A percentile compares a stretch with the other conserved stretches of the same genome.
Evolutionary conservation across 2,888 invertebrate genomes (phyloP).

Genomic region (Orthosia cruda): DNA sequence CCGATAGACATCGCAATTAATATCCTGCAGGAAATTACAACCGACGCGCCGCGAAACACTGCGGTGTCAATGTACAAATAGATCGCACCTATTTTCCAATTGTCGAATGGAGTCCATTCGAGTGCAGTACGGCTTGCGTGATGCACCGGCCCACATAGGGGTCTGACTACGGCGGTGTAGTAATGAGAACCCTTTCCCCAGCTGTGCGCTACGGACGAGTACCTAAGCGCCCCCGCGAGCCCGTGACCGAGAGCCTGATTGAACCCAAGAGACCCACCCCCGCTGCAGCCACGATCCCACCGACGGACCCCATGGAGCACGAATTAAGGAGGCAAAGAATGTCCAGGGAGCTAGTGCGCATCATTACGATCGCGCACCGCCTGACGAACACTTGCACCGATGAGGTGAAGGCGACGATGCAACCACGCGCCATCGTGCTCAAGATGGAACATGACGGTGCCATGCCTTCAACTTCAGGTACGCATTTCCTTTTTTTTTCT

Average conservation of each 20-base stretch:
- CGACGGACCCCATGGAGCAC: constrained; percentile 68
- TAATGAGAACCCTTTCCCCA: constrained; percentile 81
- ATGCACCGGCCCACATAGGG: constrained; percentile 71
- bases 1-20: constrained; percentile 43
- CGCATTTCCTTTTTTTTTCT: neutral
- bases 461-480: constrained; percentile 49
- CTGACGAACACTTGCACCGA: constrained; percentile 97
- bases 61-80: constrained; percentile 64
- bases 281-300: constrained; percentile 46
- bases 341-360: constrained; percentile 85
- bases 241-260: constrained; percentile 73
- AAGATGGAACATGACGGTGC: constrained; percentile 74
- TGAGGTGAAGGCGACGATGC: constrained; percentile 93
- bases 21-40: constrained; percentile 61
- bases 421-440: constrained; percentile 70
- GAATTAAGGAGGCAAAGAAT: constrained; percentile 69
- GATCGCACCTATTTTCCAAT: constrained; percentile 82
- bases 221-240: constrained; percentile 97
- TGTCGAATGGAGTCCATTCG: constrained; percentile 73
- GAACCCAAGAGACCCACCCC: constrained; percentile 70
- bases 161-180: constrained; percentile 8
- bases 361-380: constrained; percentile 94
- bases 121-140: constrained; percentile 66
- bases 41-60: constrained; percentile 62
- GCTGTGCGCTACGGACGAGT: constrained; percentile 99